phyloP scores from a whole-genome alignment of 2,888 invertebrate species.

The Acronicta psi region DNA sequence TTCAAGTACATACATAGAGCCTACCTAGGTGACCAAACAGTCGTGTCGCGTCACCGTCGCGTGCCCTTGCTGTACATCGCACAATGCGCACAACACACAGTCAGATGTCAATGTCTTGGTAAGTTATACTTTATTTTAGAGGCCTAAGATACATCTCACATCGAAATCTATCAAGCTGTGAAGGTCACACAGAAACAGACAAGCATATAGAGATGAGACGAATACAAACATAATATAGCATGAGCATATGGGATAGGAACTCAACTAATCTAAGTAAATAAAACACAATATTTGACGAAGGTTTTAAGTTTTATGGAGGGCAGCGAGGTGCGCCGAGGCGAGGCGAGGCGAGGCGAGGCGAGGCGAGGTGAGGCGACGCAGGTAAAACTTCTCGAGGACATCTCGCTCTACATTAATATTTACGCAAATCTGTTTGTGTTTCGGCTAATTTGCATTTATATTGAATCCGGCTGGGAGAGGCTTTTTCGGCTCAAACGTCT shows the following conservation, averaged over 20 bases:
- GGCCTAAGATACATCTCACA: no score
- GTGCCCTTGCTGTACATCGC: no score
- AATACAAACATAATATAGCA: no score
- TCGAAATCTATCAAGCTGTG: no score
- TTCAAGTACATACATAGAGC: no score
- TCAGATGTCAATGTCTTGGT: no score
- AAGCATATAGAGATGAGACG: no score
- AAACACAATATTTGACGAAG: not conserved
- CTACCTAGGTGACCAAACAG: no score
- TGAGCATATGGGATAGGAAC: not conserved
- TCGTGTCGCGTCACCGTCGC: no score
- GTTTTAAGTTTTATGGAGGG: not conserved
- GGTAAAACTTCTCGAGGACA: constrained; percentile 26
- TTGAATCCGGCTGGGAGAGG: constrained; percentile 50
- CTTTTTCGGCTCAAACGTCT: constrained; percentile 31
- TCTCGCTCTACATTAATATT: constrained; percentile 61
- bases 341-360: not conserved
- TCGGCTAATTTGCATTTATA: constrained; percentile 66
- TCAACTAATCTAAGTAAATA: not conserved
- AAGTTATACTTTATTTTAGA: no score
- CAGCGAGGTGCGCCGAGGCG: not conserved
- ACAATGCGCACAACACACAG: no score
- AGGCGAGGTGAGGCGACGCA: constrained; percentile 1
- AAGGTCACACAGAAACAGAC: no score
- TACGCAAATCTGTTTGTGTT: constrained; percentile 64